Evolutionary conservation across 2,113 vertebrate species (phyloP), one percentile per base, ranked within the genome.

Genomic region (Podarcis muralis): DNA sequence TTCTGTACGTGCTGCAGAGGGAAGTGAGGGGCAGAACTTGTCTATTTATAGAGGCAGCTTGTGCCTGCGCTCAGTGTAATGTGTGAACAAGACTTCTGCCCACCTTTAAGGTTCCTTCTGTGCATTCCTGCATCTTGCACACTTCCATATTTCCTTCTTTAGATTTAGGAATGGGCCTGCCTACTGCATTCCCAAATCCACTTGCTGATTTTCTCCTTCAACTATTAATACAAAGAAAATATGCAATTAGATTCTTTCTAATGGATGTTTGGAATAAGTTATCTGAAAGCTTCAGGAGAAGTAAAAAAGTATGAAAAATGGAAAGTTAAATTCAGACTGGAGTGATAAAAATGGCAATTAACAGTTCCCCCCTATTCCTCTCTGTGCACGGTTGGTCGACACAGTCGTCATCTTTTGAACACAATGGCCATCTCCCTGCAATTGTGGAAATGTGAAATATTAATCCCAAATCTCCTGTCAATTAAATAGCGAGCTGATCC

Each of bases 321-420:
- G 77, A 77, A n/a, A 87, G 71, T 87, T 87, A 87, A 71, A 72
- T 81, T 71, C 23, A 57, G 40, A 6, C 43, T 18, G 27, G 25
- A 71, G 77, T 72, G n/a, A 43, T 87, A 72, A 81, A 87, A 71
- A 71, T 13, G 23, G 85, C 43, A 57, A 87, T 87, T 81, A 80
- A 87, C 35, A 37, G 23, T 37, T 40, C 35, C 53, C 27, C 5
- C 5, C n/a, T 6, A 11, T 37, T 40, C 74, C 66, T 18, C 12
- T 25, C 68, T 69, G 30, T 11, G 20, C 20, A 15, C 6, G 30
- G 20, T 32, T 22, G 13, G 53, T 23, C 30, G 74, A 37, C 20
- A 78, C 1, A 35, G 18, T 23, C 62, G 53, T 86, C 23, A 15
- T 68, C 48, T 85, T 62, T 65, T 1, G 2, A 76, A 30, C 23